Conservation (phyloP, 2,797 vertebrate genomes). For the Apogon talboti region DNA sequence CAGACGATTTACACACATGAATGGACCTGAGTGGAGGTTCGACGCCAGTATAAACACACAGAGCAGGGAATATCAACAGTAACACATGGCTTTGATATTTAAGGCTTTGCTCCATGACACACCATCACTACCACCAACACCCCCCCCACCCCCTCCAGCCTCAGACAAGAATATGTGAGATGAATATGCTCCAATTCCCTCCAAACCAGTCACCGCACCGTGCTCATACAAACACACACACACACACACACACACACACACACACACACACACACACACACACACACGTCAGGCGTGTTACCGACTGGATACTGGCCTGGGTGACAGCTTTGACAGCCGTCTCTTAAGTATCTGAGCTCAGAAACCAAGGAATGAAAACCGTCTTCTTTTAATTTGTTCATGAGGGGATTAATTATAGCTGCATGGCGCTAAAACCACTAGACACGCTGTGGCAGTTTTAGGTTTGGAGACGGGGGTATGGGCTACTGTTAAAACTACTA, state of each 20-base stretch:
- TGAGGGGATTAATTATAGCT: slow-evolving; percentile 35
- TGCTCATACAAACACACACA: slow-evolving; percentile 30
- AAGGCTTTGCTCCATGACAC: slow-evolving; percentile 17
- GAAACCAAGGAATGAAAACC: slow-evolving; percentile 27
- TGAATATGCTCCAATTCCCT: slow-evolving; percentile 71
- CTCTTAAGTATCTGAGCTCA: slow-evolving; percentile 15
- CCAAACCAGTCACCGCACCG: slow-evolving; percentile 32
- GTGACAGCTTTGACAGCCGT: slow-evolving; percentile 16
- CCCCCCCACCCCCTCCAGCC: background rate
- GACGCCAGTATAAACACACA: background rate
- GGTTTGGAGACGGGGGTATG: slow-evolving; percentile 2
- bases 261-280: too few species aligned
- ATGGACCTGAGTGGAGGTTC: slow-evolving; percentile 19
- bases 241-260: too few species aligned
- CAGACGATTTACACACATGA: slow-evolving; percentile 14
- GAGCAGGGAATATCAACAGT: slow-evolving; percentile 13
- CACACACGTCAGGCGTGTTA: slow-evolving; percentile 1
- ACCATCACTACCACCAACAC: background rate
- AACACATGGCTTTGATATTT: slow-evolving; percentile 34
- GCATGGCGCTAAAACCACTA: background rate
- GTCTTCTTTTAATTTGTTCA: slow-evolving; percentile 41
- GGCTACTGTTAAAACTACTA: background rate
- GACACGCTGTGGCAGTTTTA: slow-evolving; percentile 1
- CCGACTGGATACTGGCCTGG: slow-evolving; percentile 23
- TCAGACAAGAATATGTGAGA: slow-evolving; percentile 36